phyloP scores from a whole-genome alignment of 2,888 invertebrate genomes.

The Cryptus armator region DNA sequence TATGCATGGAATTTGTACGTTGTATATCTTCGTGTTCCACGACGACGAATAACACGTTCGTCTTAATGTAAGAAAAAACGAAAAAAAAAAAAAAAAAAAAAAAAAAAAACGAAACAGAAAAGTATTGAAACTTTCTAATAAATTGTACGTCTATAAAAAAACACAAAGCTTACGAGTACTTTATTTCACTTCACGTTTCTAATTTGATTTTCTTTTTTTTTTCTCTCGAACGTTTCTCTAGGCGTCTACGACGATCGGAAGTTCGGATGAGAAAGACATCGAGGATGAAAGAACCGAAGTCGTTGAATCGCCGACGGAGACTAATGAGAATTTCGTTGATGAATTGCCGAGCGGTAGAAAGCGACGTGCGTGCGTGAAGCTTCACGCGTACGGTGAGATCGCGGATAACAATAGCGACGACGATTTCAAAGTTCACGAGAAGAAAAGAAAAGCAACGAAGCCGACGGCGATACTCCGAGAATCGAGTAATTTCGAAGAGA shows the following conservation, averaged over 20 bases:
- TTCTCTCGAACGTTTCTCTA: constrained; percentile 76
- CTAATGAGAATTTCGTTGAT: constrained; percentile 68
- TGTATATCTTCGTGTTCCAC: constrained; percentile 46
- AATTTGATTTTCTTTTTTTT: constrained; percentile 72
- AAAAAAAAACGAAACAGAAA: constrained; percentile 12
- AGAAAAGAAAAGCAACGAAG: constrained; percentile 65
- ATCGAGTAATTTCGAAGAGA: neutral
- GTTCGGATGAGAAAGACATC: constrained; percentile 72
- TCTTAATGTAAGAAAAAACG: constrained; percentile 57
- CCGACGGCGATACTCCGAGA: neutral
- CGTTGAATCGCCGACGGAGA: constrained; percentile 61
- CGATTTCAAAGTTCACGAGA: constrained; percentile 55
- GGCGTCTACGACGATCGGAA: constrained; percentile 75
- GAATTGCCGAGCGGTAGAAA: constrained; percentile 69
- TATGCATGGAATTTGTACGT: constrained; percentile 52
- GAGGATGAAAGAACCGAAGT: constrained; percentile 61
- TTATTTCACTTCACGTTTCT: constrained; percentile 72
- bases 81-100: constrained; percentile 13
- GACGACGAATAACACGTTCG: constrained; percentile 33
- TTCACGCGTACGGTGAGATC: constrained; percentile 58
- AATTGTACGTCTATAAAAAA: constrained; percentile 78
- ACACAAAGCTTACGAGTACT: constrained; percentile 70
- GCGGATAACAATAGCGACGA: constrained; percentile 70
- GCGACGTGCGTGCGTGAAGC: constrained; percentile 34
- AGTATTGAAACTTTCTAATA: constrained; percentile 75